Evolutionary conservation across 2,113 vertebrate species (phyloP).

Genomic region (Dicrurus megarhynchus): DNA sequence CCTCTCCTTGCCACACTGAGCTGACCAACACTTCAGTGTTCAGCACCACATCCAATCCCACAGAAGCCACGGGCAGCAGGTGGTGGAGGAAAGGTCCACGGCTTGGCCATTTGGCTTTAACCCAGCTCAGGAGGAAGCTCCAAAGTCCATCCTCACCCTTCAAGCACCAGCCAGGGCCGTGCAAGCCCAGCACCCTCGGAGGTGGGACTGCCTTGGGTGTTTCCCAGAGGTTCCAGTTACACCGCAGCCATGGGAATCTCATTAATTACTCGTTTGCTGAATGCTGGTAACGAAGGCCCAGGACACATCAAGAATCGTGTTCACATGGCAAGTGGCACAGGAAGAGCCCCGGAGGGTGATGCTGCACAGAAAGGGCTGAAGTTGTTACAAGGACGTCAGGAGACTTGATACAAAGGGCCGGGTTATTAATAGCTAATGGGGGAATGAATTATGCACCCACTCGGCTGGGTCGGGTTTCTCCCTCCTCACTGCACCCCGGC

Average conservation of each 20-base stretch:
- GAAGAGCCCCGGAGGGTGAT: conserved; percentile 11
- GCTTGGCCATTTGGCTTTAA: background rate
- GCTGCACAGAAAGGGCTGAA: conserved; percentile 59
- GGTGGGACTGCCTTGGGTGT: accelerated
- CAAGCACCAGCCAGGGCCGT: background rate
- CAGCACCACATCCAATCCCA: accelerated
- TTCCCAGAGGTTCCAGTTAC: conserved; percentile 1
- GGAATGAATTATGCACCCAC: conserved; percentile 47
- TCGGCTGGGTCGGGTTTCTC: background rate
- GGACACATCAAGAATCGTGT: conserved; percentile 48
- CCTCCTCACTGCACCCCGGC: background rate
- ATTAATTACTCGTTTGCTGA: conserved; percentile 16
- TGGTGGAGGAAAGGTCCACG: background rate
- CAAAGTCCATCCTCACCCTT: background rate
- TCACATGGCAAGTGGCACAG: conserved; percentile 24
- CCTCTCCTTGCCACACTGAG: background rate
- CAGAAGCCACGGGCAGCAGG: accelerated
- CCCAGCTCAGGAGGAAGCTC: background rate
- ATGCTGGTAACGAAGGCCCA: background rate
- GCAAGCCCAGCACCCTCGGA: background rate
- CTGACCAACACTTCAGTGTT: background rate
- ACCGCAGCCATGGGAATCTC: background rate
- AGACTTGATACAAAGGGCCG: conserved; percentile 47
- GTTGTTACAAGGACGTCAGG: conserved; percentile 51
- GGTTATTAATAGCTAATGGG: conserved; percentile 55